Base-by-base conservation (phyloP, 2,113 vertebrate genomes). In the Siniperca knerii region DNA sequence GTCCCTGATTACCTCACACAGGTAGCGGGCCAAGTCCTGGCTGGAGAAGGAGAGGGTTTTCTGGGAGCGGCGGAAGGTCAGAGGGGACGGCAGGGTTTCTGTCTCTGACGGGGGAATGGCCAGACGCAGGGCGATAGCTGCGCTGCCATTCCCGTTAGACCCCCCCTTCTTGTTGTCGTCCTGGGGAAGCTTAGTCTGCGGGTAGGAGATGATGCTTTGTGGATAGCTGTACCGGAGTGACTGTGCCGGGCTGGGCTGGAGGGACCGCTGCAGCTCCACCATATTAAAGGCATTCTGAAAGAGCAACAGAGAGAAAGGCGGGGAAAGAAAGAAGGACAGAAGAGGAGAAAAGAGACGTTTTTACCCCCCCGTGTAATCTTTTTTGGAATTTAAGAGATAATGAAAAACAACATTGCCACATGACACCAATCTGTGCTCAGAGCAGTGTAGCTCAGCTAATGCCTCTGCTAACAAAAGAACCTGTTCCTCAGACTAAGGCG, bases 221-320 rank as follows among this genome's bases (percentile, higher is more conserved):
- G 92, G 94, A 55, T 94, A 94, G 84, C 89, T 91, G 90, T 91
- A 95, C 76, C 95, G 93, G 4, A 96, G 89, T 0, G 95, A 95
- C 54, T 93, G 96, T 0, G 95, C 96, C 0, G 96, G 96, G 89
- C 96, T 97, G 76, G 92, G 94, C 74, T 96, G 96, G 35, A 97
- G 85, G 21, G 96, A 97, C 79, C 96, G 96, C 93, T 97, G 97
- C 84, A 98, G 96, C 84, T 97, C 97, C 11, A 97, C 96, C 96
- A 97, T 97, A 81, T 97, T 95, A 72, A 97, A 98, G 0, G 94
- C 96, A 37, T 97, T 97, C 97, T 98, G 92, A 46, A 84, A 70
- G 23, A 64, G 15, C 54, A 42, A 46, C n/a, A 80, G 20, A 70
- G 37, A 82, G 23, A 29, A 40, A 42, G n/a, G 79, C 61, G 61